Conservation (phyloP, 2,113 vertebrate genomes). For the Barnardius zonarius region DNA sequence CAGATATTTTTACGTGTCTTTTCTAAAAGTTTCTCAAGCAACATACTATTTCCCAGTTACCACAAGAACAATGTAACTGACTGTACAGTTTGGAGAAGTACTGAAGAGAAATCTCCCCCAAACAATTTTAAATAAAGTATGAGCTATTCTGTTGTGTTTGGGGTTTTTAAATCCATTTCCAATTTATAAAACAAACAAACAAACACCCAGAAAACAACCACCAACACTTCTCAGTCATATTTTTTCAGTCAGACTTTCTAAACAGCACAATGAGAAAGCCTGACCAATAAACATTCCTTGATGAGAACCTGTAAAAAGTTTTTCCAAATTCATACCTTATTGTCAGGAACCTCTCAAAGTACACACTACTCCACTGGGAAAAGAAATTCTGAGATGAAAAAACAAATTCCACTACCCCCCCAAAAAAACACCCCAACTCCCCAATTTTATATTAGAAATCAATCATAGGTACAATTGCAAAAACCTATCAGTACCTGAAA, state of each 20-base stretch:
- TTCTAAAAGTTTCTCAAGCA: background rate
- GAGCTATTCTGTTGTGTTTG: background rate
- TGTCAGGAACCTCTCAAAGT: background rate
- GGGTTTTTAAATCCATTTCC: background rate
- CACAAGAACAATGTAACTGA: background rate
- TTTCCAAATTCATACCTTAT: background rate
- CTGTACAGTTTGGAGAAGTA: background rate
- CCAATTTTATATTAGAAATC: background rate
- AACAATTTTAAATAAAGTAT: background rate
- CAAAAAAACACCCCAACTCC: too few relatives aligned
- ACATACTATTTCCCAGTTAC: background rate
- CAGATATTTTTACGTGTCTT: background rate
- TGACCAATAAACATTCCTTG: background rate
- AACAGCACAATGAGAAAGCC: background rate
- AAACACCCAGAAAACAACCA: background rate
- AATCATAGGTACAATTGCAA: background rate
- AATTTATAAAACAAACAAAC: background rate
- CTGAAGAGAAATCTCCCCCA: background rate
- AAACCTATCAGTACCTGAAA: background rate
- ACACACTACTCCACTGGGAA: background rate
- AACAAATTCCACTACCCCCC: background rate
- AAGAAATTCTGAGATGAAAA: background rate
- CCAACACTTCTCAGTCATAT: background rate
- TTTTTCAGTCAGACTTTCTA: background rate
- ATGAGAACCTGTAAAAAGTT: background rate